A percentile compares a stretch with the other conserved stretches of the same genome.
phyloP scores from a whole-genome alignment of 2,797 vertebrate genomes.

The Cichlasoma orientale region DNA sequence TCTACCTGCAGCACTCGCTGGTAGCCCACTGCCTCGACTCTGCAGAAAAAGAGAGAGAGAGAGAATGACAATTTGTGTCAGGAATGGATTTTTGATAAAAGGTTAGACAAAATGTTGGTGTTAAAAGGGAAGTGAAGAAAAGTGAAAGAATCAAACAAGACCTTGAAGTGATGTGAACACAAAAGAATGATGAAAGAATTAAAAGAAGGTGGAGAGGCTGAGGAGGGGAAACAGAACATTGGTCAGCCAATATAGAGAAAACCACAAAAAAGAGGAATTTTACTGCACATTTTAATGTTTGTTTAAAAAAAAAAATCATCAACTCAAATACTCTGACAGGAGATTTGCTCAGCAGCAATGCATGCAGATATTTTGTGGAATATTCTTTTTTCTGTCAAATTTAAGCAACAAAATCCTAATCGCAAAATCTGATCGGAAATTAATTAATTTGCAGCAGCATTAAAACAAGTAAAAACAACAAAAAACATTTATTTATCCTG shows the following conservation, averaged over 20 bases:
- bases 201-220: background rate
- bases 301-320: background rate
- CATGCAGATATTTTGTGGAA: background rate
- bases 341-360: background rate
- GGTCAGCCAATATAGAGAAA: background rate
- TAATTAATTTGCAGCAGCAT: conserved; percentile 24
- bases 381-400: background rate
- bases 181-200: background rate
- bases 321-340: background rate
- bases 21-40: conserved; percentile 81
- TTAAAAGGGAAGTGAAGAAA: background rate
- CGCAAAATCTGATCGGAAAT: conserved; percentile 44
- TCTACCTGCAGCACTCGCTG: conserved; percentile 90
- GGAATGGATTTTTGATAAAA: conserved; percentile 45
- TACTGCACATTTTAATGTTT: conserved; percentile 8
- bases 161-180: background rate
- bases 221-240: background rate
- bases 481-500: conserved; percentile 65
- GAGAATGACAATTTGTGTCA: conserved; percentile 32
- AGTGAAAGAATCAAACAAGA: background rate
- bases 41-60: conserved; percentile 54
- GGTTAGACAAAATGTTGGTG: background rate
- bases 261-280: background rate
- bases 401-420: conserved; percentile 24
- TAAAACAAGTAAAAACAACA: conserved; percentile 57